phyloP scores from a whole-genome alignment of 1,140 invertebrate genomes.

The Arctopsyche grandis region DNA sequence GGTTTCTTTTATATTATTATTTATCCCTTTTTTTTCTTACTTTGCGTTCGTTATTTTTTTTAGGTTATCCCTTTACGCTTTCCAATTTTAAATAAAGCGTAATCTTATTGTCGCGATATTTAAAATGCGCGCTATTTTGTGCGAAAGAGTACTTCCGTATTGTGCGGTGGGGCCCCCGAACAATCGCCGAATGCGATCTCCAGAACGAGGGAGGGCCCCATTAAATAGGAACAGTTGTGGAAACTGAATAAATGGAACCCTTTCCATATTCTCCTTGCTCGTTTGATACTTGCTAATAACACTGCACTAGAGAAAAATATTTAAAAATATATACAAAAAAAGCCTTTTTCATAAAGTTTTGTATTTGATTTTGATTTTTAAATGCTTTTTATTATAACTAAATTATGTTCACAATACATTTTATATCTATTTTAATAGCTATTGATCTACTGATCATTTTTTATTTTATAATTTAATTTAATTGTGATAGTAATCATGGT shows the following conservation, averaged over 20 bases:
- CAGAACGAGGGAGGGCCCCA: not conserved
- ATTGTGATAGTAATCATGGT: no score
- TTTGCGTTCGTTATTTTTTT: not conserved
- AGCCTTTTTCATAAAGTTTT: no score
- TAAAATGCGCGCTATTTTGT: slow-evolving; percentile 35
- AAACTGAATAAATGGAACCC: not conserved
- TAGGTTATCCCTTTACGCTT: not conserved
- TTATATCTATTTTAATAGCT: no score
- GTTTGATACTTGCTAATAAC: no score
- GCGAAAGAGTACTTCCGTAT: slow-evolving; percentile 3
- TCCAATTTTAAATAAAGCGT: slow-evolving; percentile 12
- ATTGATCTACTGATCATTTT: no score
- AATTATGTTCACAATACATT: no score
- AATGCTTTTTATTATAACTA: no score
- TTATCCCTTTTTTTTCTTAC: not conserved
- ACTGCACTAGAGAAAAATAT: no score
- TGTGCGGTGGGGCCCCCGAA: slow-evolving; percentile 1
- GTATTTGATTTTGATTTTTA: no score
- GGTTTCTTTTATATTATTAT: not conserved
- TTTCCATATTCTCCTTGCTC: no score
- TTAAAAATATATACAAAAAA: no score
- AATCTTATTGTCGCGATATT: slow-evolving; percentile 35
- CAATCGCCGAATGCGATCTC: slow-evolving; percentile 20
- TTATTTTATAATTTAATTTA: no score
- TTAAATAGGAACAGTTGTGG: not conserved